These are phyloP conservation scores for Cephus rjabovi DNA, from an alignment of 2,888 invertebrate species.

Conservation along the genomic window DNA sequence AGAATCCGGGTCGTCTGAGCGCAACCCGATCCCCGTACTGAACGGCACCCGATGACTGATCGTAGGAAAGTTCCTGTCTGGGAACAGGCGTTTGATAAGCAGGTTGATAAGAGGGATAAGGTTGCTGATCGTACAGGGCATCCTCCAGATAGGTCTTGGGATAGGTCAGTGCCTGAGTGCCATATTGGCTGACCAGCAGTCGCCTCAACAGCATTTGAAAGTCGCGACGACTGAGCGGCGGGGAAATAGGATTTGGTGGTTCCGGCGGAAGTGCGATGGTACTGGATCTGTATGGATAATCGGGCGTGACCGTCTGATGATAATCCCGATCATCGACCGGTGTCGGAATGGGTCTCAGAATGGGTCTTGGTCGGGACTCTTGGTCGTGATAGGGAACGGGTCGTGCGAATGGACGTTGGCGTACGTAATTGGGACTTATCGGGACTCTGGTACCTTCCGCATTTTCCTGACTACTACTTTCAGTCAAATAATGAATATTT, in stretches of 20 bases:
- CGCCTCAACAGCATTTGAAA: constrained; percentile 77
- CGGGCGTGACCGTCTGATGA: constrained; percentile 46
- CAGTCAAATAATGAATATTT: constrained; percentile 57
- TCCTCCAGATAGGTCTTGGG: constrained; percentile 61
- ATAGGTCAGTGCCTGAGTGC: constrained; percentile 56
- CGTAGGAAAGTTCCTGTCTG: constrained; percentile 47
- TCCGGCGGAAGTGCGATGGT: constrained; percentile 65
- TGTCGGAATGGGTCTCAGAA: constrained; percentile 42
- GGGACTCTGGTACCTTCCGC: constrained; percentile 47
- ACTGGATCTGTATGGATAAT: constrained; percentile 50
- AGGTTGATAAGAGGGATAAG: constrained; percentile 66
- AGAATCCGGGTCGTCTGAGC: constrained; percentile 43
- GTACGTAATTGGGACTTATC: constrained; percentile 40
- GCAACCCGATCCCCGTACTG: constrained; percentile 57
- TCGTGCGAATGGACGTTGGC: constrained; percentile 42
- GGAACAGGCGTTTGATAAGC: constrained; percentile 51
- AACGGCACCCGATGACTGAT: constrained; percentile 30
- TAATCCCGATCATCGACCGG: constrained; percentile 53
- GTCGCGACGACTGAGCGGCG: constrained; percentile 79
- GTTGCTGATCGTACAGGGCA: constrained; percentile 61
- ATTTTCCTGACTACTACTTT: constrained; percentile 47
- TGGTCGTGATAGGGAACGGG: constrained; percentile 35
- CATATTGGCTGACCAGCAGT: constrained; percentile 73
- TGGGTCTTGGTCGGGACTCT: constrained; percentile 38
- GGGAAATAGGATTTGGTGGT: constrained; percentile 71